Evolutionary conservation across 2,888 invertebrate species (phyloP).

Genomic region (Rhorus exstirpatorius): DNA sequence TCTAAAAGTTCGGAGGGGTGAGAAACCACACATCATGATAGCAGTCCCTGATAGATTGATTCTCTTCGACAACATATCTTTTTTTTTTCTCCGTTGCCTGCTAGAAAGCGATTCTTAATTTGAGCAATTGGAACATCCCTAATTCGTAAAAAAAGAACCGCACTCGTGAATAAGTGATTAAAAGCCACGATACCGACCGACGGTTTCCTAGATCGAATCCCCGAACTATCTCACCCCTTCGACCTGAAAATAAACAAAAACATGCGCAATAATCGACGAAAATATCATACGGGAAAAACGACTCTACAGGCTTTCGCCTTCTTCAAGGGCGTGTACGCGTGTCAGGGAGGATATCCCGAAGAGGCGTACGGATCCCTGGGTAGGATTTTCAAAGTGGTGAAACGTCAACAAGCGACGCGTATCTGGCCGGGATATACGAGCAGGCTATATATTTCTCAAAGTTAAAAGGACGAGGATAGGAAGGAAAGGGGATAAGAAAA

Average conservation of each 20-base stretch:
- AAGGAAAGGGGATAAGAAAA: constrained; percentile 70
- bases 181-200: constrained; percentile 52
- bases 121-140: constrained; percentile 12
- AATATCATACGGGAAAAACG: background rate
- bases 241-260: constrained; percentile 22
- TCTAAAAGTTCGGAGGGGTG: too few species aligned
- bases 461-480: constrained; percentile 67
- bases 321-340: constrained; percentile 60
- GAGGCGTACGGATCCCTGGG: constrained; percentile 12
- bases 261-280: constrained; percentile 37
- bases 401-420: constrained; percentile 46
- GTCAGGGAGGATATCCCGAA: constrained; percentile 36
- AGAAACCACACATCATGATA: background rate
- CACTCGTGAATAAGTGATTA: constrained; percentile 60
- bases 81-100: background rate
- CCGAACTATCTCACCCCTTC: constrained; percentile 24
- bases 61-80: background rate
- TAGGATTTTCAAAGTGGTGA: constrained; percentile 30
- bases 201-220: constrained; percentile 32
- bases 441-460: constrained; percentile 30
- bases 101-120: too few species aligned
- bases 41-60: background rate
- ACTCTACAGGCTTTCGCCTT: constrained; percentile 38
- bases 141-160: constrained; percentile 24
- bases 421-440: constrained; percentile 24